These are phyloP conservation scores for Chromobotia macracanthus DNA, from an alignment of 2,797 vertebrate genomes.

Conservation along the genomic window DNA sequence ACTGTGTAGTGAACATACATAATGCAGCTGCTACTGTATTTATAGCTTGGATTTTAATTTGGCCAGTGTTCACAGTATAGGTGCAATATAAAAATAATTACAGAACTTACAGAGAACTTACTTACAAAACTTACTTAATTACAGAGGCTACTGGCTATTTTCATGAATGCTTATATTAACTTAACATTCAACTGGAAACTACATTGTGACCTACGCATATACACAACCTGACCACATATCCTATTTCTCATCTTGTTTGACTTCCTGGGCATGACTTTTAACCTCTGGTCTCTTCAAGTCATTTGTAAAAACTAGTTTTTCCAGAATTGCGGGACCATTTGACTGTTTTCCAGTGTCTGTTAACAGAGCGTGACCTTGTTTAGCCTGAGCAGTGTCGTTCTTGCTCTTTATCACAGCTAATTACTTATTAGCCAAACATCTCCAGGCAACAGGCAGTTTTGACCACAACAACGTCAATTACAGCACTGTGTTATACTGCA, in stretches of 20 bases:
- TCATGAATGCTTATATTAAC: too few relatives aligned
- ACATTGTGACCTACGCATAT: background rate
- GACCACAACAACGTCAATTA: conserved; percentile 27
- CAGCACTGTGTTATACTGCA: background rate
- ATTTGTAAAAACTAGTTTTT: conserved; percentile 2
- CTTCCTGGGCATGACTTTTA: background rate
- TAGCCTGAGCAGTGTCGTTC: background rate
- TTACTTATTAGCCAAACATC: conserved; percentile 32
- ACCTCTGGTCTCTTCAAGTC: background rate
- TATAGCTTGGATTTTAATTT: background rate
- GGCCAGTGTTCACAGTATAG: background rate
- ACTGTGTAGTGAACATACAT: background rate
- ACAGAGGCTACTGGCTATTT: too few relatives aligned
- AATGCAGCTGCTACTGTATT: background rate
- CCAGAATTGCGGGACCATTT: background rate
- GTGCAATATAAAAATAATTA: background rate
- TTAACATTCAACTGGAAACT: too few relatives aligned
- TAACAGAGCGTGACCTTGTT: background rate
- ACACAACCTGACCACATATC: background rate
- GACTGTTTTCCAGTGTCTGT: background rate
- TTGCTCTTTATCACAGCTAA: conserved; percentile 39
- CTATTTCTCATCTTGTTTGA: background rate
- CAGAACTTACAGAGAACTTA: background rate
- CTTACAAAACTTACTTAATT: too few relatives aligned
- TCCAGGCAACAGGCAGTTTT: conserved; percentile 31